Conservation (phyloP, 2,888 invertebrate genomes). For the Spilarctia lutea region DNA sequence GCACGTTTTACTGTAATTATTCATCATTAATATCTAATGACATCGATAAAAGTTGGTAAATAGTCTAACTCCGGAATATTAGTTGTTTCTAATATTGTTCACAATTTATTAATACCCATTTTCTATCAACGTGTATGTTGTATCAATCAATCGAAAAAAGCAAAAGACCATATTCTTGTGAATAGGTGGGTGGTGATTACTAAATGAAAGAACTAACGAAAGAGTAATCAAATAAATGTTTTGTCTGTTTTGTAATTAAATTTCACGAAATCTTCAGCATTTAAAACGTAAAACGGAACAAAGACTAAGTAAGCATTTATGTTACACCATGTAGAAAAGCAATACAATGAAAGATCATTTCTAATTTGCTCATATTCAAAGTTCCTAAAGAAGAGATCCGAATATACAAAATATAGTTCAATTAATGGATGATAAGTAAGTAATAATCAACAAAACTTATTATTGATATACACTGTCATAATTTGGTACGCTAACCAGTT, state of each 20-base stretch:
- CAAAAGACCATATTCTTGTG: background rate
- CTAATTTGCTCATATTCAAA: background rate
- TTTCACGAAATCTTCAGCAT: background rate
- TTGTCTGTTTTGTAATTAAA: background rate
- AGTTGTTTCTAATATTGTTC: background rate
- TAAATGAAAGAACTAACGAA: background rate
- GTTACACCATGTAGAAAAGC: background rate
- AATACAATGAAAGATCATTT: background rate
- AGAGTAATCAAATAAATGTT: background rate
- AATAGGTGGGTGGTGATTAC: background rate
- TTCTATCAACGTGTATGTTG: background rate
- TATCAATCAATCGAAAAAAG: background rate
- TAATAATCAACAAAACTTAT: background rate
- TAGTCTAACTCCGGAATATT: background rate
- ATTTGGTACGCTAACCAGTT: background rate
- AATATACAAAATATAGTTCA: background rate
- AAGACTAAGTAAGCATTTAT: background rate
- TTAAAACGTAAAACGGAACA: background rate
- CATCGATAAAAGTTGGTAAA: background rate
- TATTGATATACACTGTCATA: background rate
- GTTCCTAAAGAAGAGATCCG: background rate
- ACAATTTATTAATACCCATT: background rate
- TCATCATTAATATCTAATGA: slow-evolving; percentile 4
- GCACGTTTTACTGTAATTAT: background rate
- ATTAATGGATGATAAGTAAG: background rate